Base-by-base conservation (phyloP, 2,797 vertebrate genomes). In the Periparus ater region DNA sequence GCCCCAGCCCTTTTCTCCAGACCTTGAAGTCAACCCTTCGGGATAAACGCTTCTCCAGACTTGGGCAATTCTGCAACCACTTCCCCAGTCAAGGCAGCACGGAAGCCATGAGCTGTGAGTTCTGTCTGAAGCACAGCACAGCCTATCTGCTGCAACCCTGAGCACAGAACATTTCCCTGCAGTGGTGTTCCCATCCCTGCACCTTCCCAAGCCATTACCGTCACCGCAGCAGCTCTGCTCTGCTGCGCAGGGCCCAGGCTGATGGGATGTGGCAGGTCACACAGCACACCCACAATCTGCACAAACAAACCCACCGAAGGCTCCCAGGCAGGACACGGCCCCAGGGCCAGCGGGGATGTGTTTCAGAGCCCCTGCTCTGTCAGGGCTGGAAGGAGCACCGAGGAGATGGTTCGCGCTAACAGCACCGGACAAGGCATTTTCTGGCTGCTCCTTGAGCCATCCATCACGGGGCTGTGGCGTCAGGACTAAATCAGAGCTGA, bases 171-270 rank as follows among this genome's bases (percentile, higher is more conserved):
- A 32, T 16, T 75, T 44, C 77, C 80, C 77, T 32, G 2, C 30
- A 86, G 86, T 61, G 62, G 3, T 15, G 5, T 13, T 85, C 6
- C 65, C 73, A 66, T 40, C 20, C 2, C 16, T 18, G 2, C 20
- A 63, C 67, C 81, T 95, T 79, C 94, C 84, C 78, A 4, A 12
- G 27, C 42, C 16, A 55, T 86, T 48, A n/a, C 22, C 84, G 23
- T 80, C 65, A 47, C 55, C 34, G 65, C 77, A 62, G 84, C 22
- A 75, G 47, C 74, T 47, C 86, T 25, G 77, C 58, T 27, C 18
- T 53, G 74, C 54, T 30, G 11, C 85, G 84, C 95, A 47, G 81
- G 94, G 48, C 96, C 97, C 96, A 83, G 88, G 66, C 89, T 97
- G 88, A 98, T 86, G 85, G 58, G 70, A 62, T 15, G 71, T 89